Evolutionary conservation across 2,797 vertebrate genomes (phyloP), one percentile per base, ranked within the genome.

Genomic region (Myioborus melanocephalus): DNA sequence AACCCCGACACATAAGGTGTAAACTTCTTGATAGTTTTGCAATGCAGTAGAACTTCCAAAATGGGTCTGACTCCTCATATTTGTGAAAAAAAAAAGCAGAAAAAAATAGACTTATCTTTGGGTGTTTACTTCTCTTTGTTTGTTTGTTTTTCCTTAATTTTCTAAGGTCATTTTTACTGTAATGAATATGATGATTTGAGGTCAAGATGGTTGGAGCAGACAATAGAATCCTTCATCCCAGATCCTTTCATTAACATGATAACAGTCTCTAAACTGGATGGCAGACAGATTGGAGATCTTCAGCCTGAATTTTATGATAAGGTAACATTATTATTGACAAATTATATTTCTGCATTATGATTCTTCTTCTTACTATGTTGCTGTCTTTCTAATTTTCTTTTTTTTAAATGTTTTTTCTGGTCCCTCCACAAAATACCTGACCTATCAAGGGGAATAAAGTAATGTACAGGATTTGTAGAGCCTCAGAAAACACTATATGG

Each of bases 161-260:
- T 21, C 88, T 87, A 96, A 99, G 99, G 97, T 65, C 95, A 96
- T 60, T 97, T 99, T 91, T 98, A 98, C 63, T 99, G 99, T 97
- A 99, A 99, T 61, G 99, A 99, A 87, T 97, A 98, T 66, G 98
- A 99, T 95, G 92, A 82, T 87, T 97, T 98, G 95, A 98, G 99
- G 94, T 96, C 97, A 49, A 97, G 96, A 15, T 98, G 99, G 99
- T 97, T 99, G 94, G 91, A 97, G 75, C 98, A 98, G 97, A 99
- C 99, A 4, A 97, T 99, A 86, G 98, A 99, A 97, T 99, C 99
- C 68, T 99, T 99, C 96, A 97, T 99, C 86, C 99, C 99, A 18
- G 86, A 78, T 23, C 91, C 98, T 66, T 85, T 99, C 50, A 94
- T 92, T 65, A 97, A 97, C 87, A 90, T 93, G 79, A 96, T 99